A percentile compares a stretch with the other conserved stretches of the same genome.
Evolutionary conservation across 23 tunicate species (phyloP).

Genomic region (Halocynthia roretzi): DNA sequence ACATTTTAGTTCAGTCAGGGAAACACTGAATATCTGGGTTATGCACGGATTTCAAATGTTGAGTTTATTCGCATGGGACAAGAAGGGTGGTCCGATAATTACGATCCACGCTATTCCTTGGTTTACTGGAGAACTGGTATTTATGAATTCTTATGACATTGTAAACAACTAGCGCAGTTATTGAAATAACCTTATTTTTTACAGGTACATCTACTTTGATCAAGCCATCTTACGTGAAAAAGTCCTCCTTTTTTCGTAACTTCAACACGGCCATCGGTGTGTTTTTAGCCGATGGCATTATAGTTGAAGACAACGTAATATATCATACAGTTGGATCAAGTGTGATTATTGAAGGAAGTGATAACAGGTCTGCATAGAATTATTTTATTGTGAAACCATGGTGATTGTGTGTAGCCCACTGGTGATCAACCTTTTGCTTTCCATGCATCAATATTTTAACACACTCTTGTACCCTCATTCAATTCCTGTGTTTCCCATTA

Average conservation of each 20-base stretch:
- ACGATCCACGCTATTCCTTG: conserved; percentile 74
- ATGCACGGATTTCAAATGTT: conserved; percentile 72
- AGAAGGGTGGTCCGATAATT: conserved; percentile 81
- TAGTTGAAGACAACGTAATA: conserved; percentile 52
- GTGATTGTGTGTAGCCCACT: too few relatives aligned
- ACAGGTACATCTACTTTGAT: conserved; percentile 11
- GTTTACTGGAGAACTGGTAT: conserved; percentile 62
- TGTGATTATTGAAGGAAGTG: conserved; percentile 23
- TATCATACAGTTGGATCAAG: conserved; percentile 53
- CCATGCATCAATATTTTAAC: too few relatives aligned
- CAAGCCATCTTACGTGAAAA: conserved; percentile 46
- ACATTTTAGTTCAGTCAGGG: neutral
- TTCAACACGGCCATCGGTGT: conserved; percentile 77
- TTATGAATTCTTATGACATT: neutral
- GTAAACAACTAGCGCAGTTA: neutral
- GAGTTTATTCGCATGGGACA: conserved; percentile 86
- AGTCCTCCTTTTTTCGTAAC: conserved; percentile 51
- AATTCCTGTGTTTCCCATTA: too few relatives aligned
- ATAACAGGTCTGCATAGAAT: conserved; percentile 25
- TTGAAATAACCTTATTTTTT: neutral
- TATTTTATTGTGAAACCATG: neutral
- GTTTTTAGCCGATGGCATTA: conserved; percentile 56
- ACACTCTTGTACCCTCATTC: too few relatives aligned
- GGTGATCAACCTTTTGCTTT: too few relatives aligned
- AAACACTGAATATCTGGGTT: conserved; percentile 26